A percentile compares a stretch with the other conserved stretches of the same genome.
These are phyloP conservation scores for Tupaia chinensis DNA, from an alignment of 2,113 vertebrate species.

Conservation along the genomic window DNA sequence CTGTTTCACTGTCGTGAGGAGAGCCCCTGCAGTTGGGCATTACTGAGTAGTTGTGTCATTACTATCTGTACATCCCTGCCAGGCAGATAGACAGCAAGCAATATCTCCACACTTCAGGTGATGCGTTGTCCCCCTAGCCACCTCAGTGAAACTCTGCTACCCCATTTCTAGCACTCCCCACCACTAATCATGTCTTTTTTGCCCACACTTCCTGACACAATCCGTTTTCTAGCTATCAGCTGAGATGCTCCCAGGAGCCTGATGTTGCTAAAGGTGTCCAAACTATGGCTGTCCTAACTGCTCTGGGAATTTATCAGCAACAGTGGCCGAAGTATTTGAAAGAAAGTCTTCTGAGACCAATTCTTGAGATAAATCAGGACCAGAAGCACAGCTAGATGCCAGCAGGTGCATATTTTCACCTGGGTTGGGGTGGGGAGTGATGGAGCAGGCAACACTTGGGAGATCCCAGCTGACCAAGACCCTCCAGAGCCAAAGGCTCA, in stretches of 20 bases:
- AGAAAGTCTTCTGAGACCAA: neutral
- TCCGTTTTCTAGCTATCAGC: neutral
- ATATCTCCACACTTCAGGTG: neutral
- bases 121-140: neutral
- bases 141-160: neutral
- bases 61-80: neutral
- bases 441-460: neutral
- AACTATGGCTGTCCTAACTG: neutral
- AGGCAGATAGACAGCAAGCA: neutral
- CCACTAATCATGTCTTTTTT: neutral
- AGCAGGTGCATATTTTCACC: neutral
- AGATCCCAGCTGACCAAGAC: neutral
- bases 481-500: neutral
- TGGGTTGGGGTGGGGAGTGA: neutral
- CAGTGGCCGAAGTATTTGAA: neutral
- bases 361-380: neutral
- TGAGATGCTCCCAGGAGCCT: neutral
- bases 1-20: neutral
- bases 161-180: neutral
- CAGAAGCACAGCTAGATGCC: neutral
- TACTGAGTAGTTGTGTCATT: neutral
- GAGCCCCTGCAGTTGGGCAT: neutral
- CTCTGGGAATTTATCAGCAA: neutral
- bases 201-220: neutral
- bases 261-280: neutral